Conservation (phyloP, 2,888 invertebrate genomes). For the Heliconius hortense region DNA sequence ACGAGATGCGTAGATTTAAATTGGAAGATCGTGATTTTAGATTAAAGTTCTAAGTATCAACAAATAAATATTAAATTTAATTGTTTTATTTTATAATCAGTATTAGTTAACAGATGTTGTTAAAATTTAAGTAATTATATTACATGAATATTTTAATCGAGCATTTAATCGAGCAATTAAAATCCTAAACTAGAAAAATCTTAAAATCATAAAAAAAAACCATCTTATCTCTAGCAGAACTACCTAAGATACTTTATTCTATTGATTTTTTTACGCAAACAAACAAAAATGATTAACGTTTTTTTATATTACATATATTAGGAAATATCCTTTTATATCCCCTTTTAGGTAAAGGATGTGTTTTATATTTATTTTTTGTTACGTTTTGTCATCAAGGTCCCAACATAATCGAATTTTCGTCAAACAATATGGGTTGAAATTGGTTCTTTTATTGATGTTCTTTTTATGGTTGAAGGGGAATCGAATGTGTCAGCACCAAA, state of each 20-base stretch:
- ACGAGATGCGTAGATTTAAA: slow-evolving; percentile 62
- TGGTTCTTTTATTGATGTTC: slow-evolving; percentile 70
- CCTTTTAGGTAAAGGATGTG: slow-evolving; percentile 25
- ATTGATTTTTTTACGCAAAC: not conserved
- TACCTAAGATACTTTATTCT: not conserved
- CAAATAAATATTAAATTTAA: not conserved
- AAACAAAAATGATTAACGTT: not conserved
- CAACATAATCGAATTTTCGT: slow-evolving; percentile 77
- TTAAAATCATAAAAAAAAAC: not conserved
- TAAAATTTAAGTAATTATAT: not conserved
- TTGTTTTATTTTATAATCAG: not conserved
- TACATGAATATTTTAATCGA: too few species aligned
- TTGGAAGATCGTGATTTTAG: slow-evolving; percentile 14
- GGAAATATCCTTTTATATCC: not conserved
- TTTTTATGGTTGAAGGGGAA: slow-evolving; percentile 59
- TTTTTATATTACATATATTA: not conserved
- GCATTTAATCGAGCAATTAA: too few species aligned
- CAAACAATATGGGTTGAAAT: slow-evolving; percentile 77
- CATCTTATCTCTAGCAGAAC: not conserved
- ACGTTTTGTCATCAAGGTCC: slow-evolving; percentile 63
- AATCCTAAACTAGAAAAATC: not conserved
- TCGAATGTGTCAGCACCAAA: slow-evolving; percentile 53
- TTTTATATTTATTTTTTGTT: slow-evolving; percentile 55
- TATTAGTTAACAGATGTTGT: not conserved
- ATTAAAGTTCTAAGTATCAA: not conserved